phyloP scores from a whole-genome alignment of 2,888 invertebrate species.

The Acleris literana region DNA sequence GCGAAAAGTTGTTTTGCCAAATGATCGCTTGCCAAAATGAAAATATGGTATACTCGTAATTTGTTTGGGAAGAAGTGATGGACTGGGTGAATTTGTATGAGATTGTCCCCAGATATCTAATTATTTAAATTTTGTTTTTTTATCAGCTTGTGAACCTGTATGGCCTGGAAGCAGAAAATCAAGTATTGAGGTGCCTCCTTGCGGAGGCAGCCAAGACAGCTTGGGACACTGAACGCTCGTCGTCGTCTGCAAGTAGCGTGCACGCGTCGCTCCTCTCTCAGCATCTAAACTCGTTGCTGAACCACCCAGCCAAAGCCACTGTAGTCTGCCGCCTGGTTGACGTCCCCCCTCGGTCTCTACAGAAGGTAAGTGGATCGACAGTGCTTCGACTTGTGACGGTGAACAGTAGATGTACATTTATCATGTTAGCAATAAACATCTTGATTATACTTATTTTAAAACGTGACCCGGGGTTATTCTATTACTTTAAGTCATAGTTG shows the following conservation, averaged over 20 bases:
- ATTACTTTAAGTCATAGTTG: too few relatives aligned
- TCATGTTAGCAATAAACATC: slow-evolving; percentile 20
- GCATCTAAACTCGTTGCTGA: slow-evolving; percentile 87
- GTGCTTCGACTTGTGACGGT: slow-evolving; percentile 59
- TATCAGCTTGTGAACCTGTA: slow-evolving; percentile 93
- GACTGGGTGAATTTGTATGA: too few relatives aligned
- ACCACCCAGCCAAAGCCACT: slow-evolving; percentile 93
- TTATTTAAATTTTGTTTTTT: slow-evolving; percentile 43
- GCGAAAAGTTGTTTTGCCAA: too few relatives aligned
- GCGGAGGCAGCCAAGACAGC: slow-evolving; percentile 91
- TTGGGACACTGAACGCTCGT: slow-evolving; percentile 84
- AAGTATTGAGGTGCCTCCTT: slow-evolving; percentile 97
- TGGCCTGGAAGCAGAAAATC: slow-evolving; percentile 98
- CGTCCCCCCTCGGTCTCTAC: slow-evolving; percentile 88
- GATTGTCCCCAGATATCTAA: too few relatives aligned
- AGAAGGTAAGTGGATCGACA: slow-evolving; percentile 82
- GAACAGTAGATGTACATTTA: slow-evolving; percentile 14
- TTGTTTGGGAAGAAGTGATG: too few relatives aligned
- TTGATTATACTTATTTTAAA: not conserved
- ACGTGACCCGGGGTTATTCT: not conserved
- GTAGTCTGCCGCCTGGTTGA: slow-evolving; percentile 95
- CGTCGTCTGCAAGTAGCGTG: slow-evolving; percentile 89
- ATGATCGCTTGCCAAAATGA: too few relatives aligned
- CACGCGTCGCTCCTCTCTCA: slow-evolving; percentile 85
- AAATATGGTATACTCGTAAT: too few relatives aligned